Evolutionary conservation across 2,113 vertebrate genomes (phyloP).

Genomic region (Anoplopoma fimbria): DNA sequence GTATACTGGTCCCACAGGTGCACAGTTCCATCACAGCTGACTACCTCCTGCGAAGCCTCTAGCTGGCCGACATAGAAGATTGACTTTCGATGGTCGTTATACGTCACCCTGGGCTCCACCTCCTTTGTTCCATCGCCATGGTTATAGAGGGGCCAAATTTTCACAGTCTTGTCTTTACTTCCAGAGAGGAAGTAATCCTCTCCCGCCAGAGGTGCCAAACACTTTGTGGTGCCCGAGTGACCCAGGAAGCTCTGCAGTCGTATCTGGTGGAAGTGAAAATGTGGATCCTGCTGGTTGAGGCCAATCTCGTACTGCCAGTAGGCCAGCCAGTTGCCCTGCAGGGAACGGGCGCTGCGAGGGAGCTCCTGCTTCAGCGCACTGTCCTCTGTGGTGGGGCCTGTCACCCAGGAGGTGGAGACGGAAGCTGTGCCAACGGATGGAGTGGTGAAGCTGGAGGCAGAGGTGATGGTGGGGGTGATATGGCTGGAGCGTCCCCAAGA

Average conservation of each 20-base stretch:
- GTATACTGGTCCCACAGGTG: conserved; percentile 98
- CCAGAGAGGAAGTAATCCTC: conserved; percentile 98
- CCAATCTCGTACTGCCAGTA: conserved; percentile 99
- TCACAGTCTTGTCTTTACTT: conserved; percentile 96
- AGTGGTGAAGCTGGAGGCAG: conserved; percentile 73
- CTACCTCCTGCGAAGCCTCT: conserved; percentile 91
- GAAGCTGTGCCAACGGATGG: conserved; percentile 62
- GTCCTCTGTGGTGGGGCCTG: conserved; percentile 83
- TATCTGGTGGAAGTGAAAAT: conserved; percentile 98
- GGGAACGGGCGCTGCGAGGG: conserved; percentile 88
- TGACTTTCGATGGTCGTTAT: conserved; percentile 91
- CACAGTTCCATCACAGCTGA: conserved; percentile 96
- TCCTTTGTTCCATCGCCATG: conserved; percentile 92
- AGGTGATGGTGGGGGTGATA: conserved; percentile 44
- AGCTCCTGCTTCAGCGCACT: conserved; percentile 91
- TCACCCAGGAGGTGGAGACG: conserved; percentile 77
- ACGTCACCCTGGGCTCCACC: conserved; percentile 87
- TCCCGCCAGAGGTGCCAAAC: conserved; percentile 88
- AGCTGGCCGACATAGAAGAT: conserved; percentile 94
- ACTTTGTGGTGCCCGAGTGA: conserved; percentile 92
- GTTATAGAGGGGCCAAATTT: conserved; percentile 96
- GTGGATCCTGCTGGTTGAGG: conserved; percentile 93
- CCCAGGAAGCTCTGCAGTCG: conserved; percentile 95
- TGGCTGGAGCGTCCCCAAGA: conserved; percentile 79
- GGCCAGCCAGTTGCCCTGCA: conserved; percentile 98